phyloP scores from a whole-genome alignment of 2,888 invertebrate species.

The Heliconius hortense region DNA sequence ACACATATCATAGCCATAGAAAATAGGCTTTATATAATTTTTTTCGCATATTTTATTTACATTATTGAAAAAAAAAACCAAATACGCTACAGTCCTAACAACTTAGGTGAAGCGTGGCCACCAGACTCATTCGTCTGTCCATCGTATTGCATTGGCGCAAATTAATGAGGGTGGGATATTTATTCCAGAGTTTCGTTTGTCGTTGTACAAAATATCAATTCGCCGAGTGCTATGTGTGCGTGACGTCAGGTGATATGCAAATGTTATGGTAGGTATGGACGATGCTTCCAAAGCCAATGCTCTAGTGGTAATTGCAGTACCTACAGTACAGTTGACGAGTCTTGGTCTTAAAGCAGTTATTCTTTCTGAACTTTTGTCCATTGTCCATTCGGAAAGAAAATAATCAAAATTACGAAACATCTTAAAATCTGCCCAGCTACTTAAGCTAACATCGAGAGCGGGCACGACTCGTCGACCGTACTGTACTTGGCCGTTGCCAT shows the following conservation, averaged over 20 bases:
- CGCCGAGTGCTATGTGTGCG: constrained; percentile 44
- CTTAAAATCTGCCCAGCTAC: background rate
- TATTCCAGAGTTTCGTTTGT: constrained; percentile 71
- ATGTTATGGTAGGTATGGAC: constrained; percentile 48
- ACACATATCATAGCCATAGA: too few species aligned
- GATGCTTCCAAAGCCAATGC: background rate
- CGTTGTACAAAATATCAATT: constrained; percentile 67
- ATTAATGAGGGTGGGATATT: constrained; percentile 79
- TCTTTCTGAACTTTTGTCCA: background rate
- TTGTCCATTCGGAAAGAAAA: background rate
- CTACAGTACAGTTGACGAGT: background rate
- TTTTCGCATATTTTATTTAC: background rate
- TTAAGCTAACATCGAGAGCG: background rate
- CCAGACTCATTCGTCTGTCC: constrained; percentile 62
- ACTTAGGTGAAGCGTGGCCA: constrained; percentile 38
- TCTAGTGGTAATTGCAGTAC: background rate
- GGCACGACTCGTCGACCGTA: background rate
- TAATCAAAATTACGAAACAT: background rate
- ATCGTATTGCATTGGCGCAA: constrained; percentile 77
- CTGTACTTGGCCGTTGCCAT: background rate
- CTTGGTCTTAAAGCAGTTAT: background rate
- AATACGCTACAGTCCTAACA: constrained; percentile 16
- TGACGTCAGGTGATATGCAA: constrained; percentile 55
- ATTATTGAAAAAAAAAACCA: background rate
- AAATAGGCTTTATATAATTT: background rate